These are phyloP conservation scores for Ditylenchus dipsaci DNA, from an alignment of 1,140 invertebrate genomes.

Conservation along the genomic window DNA sequence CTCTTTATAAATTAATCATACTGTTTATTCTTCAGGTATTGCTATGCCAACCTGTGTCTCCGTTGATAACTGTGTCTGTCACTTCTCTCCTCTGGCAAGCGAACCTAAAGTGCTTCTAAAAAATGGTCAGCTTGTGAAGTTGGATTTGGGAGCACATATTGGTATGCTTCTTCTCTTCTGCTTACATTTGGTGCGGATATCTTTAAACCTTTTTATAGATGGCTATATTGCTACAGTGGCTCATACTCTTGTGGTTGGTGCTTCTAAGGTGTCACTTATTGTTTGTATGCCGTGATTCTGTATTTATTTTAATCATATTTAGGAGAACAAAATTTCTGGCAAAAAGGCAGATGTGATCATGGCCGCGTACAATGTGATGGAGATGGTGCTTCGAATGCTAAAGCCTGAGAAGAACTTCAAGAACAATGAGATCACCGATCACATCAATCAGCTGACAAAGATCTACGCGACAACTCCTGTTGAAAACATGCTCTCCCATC, in stretches of 20 bases:
- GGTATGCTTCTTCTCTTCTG: neutral
- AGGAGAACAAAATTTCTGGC: conserved; percentile 65
- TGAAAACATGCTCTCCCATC: conserved; percentile 95
- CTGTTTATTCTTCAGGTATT: conserved; percentile 68
- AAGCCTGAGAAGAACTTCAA: conserved; percentile 81
- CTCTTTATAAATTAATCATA: no score
- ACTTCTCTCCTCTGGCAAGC: conserved; percentile 88
- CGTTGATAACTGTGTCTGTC: conserved; percentile 97
- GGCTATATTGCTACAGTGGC: conserved; percentile 96
- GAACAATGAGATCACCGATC: conserved; percentile 62
- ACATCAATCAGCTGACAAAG: conserved; percentile 69
- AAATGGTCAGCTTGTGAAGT: conserved; percentile 91
- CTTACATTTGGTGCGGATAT: no score
- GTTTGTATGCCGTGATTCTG: neutral
- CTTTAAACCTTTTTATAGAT: conserved; percentile 67
- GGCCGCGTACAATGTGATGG: conserved; percentile 87
- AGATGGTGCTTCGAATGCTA: conserved; percentile 84
- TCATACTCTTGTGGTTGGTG: conserved; percentile 86
- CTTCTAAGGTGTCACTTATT: conserved; percentile 61
- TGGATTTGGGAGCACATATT: conserved; percentile 89
- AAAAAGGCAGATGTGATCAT: conserved; percentile 87
- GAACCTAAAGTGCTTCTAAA: conserved; percentile 82
- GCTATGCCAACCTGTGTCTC: conserved; percentile 98
- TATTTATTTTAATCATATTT: neutral
- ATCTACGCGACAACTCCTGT: conserved; percentile 92